Evolutionary conservation across 53 echinoderm and acorn worm species (phyloP), one percentile per base, ranked within the genome.

Genomic region (Astropecten irregularis): DNA sequence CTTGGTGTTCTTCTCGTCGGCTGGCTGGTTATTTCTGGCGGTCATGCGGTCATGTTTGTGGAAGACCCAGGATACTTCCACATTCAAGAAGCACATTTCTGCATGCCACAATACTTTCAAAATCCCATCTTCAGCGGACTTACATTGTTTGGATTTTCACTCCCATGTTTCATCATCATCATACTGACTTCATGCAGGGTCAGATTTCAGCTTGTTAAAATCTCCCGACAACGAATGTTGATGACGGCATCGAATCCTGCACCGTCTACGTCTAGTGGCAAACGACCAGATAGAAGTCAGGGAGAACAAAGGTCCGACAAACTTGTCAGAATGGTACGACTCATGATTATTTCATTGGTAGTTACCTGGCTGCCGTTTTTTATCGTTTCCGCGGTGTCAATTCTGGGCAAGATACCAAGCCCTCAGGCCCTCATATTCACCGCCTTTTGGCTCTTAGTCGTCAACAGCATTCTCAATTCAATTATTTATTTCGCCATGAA

Each of bases 401-500:
- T 42, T 5, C 2, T 42, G n/a, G 28, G 3, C 1, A 42, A 22
- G 9, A 19, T 61, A 7, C 15, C 68, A 9, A 25, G 40, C 9
- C 68, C 68, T 26, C 68, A 68, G 46, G 26, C 44, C 22, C 25
- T 42, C 23, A 4, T 9, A 9, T 68, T 68, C 29, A 25, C 42
- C 5, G 14, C 13, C 10, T 68, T 25, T 25, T 68, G 68, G 68
- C 46, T 68, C 36, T 26, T 68, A 10, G 1, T 68, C 16, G 68
- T 44, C 27, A 68, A 68, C 46, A 46, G 68, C 46, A 42, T 68
- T 28, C 44, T 68, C 68, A 68, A 68, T 28, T 26, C 46, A 26
- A 15, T 68, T 16, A 68, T 68, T 44, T 68, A 68, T 44, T 68
- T 68, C 46, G 44, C 18, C 10, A 68, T 68, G 68, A 68, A 68